Base-by-base conservation (phyloP, 2,113 vertebrate species). In the Synchiropus splendidus region DNA sequence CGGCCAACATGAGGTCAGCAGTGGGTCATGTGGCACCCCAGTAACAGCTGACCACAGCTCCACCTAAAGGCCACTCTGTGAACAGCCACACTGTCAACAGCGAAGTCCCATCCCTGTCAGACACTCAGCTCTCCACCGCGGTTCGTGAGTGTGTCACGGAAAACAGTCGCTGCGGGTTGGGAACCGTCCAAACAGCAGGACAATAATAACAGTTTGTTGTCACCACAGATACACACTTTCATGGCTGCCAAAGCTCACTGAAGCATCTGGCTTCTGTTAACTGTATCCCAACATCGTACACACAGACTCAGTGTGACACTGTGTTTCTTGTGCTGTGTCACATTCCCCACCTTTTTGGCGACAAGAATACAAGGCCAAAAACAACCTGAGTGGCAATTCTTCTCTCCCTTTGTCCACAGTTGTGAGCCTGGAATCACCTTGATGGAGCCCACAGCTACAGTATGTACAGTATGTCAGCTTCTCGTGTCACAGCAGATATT, bases 151-250 rank as follows among this genome's bases (percentile, higher is more conserved):
- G 43, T 31, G 31, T 60, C 57, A 76, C 58, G 51, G 60, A 70
- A 56, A 72, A 58, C 61, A 61, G 45, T 47, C 52, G 51, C 69
- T 67, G 49, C 13, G 18, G 54, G 41, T 48, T 60, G 61, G 70
- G 65, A 53, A 47, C 61, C 52, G 63, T 74, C 72, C 62, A 76
- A 66, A 77, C 66, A 75, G 56, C 64, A 69, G 67, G 58, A 72
- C 67, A 71, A 75, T 72, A 78, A 69, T 81, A 81, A 76, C 58
- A 68, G 71, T 75, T 77, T 79, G 71, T 80, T 79, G 74, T 83
- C 74, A 51, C 67, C 76, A 70, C 57, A 56, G 68, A 64, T 70
- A 67, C 70, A 72, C 54, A 50, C 55, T 67, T 63, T 54, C 45
- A 56, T 70, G 50, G 41, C 52, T 58, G 61, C 61, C 58, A 72